These are phyloP conservation scores for Rhombomys opimus DNA, from an alignment of 2,113 vertebrate species.

Conservation along the genomic window DNA sequence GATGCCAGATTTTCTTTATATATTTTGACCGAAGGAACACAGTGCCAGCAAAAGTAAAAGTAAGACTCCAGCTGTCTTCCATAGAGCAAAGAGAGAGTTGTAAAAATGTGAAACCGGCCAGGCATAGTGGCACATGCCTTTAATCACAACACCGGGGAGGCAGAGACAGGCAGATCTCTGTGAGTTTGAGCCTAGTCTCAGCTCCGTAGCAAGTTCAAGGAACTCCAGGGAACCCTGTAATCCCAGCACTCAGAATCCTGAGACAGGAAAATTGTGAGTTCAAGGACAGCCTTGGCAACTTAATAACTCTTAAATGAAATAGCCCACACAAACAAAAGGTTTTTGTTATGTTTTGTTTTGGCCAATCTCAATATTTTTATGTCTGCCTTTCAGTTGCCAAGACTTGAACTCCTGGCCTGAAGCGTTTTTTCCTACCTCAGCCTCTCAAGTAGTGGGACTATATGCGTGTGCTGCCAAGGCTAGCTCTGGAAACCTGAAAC, in stretches of 20 bases:
- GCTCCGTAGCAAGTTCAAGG: neutral
- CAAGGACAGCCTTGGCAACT: too few relatives aligned
- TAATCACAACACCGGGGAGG: neutral
- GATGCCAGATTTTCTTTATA: constrained; percentile 42
- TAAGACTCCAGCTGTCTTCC: constrained; percentile 45
- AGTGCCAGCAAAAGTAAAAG: constrained; percentile 5
- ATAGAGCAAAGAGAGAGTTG: constrained; percentile 5
- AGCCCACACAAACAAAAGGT: neutral
- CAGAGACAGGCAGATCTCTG: neutral
- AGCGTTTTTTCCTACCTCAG: neutral
- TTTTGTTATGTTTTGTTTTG: neutral
- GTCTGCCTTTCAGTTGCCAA: neutral
- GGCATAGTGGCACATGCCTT: neutral
- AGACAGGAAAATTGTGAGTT: neutral
- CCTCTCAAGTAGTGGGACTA: neutral
- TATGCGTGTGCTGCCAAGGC: neutral
- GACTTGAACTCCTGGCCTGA: neutral
- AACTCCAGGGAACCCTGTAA: neutral
- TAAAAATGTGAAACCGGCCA: constrained; percentile 11
- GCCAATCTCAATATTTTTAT: neutral
- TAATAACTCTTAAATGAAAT: neutral
- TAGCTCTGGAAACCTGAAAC: neutral
- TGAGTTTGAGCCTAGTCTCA: neutral
- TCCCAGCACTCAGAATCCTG: neutral
- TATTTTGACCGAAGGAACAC: constrained; percentile 62